Conservation (phyloP, 37 sponge, comb jelly and placozoan genomes). For the Tethya wilhelma region DNA sequence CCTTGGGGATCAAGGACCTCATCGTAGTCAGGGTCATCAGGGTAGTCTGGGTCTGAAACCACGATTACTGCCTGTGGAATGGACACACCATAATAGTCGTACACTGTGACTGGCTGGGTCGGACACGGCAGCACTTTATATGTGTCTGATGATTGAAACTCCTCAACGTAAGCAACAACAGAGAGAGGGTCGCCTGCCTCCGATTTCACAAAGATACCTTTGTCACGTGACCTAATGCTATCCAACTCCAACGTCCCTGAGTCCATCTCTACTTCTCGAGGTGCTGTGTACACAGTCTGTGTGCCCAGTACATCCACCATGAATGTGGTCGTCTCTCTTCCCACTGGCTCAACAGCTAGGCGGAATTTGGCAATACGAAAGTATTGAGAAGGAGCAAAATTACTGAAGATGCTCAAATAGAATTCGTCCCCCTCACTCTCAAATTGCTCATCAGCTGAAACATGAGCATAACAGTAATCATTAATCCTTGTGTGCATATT, state of each 20-base stretch:
- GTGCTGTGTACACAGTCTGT: background rate
- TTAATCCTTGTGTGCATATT: background rate
- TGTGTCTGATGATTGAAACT: constrained; percentile 19
- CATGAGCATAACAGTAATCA: background rate
- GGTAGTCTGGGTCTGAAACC: background rate
- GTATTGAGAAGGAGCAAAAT: background rate
- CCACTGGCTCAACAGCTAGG: background rate
- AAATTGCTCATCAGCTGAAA: background rate
- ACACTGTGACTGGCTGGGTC: constrained; percentile 11
- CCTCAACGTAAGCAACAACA: constrained; percentile 37
- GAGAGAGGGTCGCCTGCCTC: constrained; percentile 5
- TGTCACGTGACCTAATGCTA: background rate
- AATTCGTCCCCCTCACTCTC: background rate
- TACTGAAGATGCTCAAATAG: constrained; percentile 1
- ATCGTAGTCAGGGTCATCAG: background rate
- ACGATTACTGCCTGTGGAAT: background rate
- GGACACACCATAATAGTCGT: constrained; percentile 69
- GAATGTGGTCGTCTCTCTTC: background rate
- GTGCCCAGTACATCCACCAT: background rate
- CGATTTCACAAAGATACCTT: constrained; percentile 12
- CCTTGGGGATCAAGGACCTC: background rate
- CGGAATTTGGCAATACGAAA: background rate
- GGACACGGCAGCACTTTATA: constrained; percentile 41
- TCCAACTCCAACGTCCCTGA: background rate
- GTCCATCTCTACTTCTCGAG: background rate